These are phyloP conservation scores for Scomber colias DNA, from an alignment of 2,113 vertebrate species.

Conservation along the genomic window DNA sequence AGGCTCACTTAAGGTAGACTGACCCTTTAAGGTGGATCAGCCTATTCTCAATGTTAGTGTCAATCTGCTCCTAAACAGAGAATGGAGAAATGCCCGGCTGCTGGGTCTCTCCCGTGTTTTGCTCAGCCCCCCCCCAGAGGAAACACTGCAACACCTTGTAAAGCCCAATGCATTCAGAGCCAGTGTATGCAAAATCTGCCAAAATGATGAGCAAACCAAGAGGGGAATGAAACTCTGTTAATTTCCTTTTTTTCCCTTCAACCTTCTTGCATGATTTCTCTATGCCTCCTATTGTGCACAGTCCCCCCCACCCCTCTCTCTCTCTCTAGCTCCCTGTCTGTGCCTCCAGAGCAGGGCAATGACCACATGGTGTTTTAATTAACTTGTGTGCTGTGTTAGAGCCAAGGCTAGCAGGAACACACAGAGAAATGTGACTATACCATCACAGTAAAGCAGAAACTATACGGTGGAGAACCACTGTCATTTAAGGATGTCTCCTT, in stretches of 20 bases:
- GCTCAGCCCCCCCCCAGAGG: no score
- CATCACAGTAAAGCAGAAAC: constrained; percentile 21
- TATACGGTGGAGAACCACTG: not conserved
- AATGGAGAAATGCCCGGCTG: no score
- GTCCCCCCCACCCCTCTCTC: not conserved
- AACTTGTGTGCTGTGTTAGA: constrained; percentile 49
- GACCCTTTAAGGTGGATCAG: no score
- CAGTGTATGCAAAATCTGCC: not conserved
- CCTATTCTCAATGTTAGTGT: no score
- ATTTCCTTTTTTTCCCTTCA: constrained; percentile 20
- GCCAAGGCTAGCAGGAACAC: constrained; percentile 31
- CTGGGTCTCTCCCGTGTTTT: no score
- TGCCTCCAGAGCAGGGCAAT: constrained; percentile 49
- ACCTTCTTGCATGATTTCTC: constrained; percentile 31
- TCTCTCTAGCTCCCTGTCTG: constrained; percentile 12
- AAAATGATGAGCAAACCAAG: not conserved
- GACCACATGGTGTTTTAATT: constrained; percentile 74
- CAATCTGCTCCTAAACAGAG: no score
- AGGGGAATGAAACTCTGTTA: not conserved
- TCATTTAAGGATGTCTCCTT: not conserved
- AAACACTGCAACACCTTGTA: not conserved
- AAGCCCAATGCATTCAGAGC: not conserved
- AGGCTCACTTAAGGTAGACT: no score
- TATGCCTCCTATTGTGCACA: constrained; percentile 1
- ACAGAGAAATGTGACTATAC: constrained; percentile 25